These are phyloP conservation scores for Pluvianellus socialis DNA, from an alignment of 2,113 vertebrate genomes.

Conservation along the genomic window DNA sequence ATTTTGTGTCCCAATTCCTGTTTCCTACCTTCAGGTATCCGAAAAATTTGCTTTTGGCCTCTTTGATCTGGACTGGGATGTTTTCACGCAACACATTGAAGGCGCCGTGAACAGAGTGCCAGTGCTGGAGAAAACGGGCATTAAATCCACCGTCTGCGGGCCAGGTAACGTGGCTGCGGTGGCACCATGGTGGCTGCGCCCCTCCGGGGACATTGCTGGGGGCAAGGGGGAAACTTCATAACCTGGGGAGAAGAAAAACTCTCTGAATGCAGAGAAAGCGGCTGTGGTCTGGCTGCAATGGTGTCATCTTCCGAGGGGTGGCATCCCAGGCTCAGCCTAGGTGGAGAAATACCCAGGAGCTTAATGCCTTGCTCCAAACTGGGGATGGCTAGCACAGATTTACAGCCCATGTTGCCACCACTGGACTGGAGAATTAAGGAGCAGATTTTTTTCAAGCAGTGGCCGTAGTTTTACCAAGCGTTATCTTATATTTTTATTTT, in stretches of 20 bases:
- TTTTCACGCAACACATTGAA: constrained; percentile 91
- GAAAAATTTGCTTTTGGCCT: constrained; percentile 94
- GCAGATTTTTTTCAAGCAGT: background rate
- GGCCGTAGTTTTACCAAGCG: background rate
- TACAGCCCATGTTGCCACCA: background rate
- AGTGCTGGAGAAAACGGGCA: constrained; percentile 86
- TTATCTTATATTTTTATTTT: background rate
- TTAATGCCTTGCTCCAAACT: background rate
- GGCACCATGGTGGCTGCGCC: fast-evolving
- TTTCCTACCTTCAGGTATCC: constrained; percentile 77
- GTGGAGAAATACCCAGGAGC: background rate
- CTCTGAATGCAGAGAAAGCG: fast-evolving
- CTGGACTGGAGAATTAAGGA: background rate
- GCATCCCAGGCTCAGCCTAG: constrained; percentile 12
- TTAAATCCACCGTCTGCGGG: constrained; percentile 96
- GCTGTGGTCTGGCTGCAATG: background rate
- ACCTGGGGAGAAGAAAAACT: background rate
- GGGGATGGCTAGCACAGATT: background rate
- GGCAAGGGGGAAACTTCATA: background rate
- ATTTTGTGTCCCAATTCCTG: background rate
- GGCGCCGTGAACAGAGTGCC: constrained; percentile 92
- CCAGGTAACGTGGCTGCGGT: constrained; percentile 77
- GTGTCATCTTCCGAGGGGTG: constrained; percentile 3
- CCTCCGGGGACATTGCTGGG: background rate
- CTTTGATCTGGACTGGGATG: constrained; percentile 97